phyloP scores from a whole-genome alignment of 35 echinoderm and acorn worm genomes.

The Heliocidaris tuberculata region DNA sequence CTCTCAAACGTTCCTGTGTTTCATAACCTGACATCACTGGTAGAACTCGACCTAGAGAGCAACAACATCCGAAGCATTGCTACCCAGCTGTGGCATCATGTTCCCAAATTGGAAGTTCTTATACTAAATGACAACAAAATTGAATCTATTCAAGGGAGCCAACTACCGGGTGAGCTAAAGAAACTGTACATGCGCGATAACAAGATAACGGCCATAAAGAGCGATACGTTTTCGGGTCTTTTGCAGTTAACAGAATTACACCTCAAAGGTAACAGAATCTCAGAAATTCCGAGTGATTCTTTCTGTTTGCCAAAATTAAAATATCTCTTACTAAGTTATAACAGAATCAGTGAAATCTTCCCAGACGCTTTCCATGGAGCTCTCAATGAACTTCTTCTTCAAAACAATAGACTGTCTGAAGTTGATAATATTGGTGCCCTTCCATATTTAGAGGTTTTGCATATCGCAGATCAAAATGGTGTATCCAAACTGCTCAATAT shows the following conservation, averaged over 20 bases:
- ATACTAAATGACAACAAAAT: background rate
- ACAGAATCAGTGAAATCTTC: background rate
- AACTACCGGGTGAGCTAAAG: background rate
- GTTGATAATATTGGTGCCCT: background rate
- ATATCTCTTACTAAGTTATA: background rate
- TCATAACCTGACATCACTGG: background rate
- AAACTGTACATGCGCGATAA: background rate
- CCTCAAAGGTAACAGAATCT: background rate
- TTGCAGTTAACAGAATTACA: background rate
- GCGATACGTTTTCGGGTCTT: background rate
- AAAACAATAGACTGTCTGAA: background rate
- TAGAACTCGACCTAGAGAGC: background rate
- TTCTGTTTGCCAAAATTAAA: background rate
- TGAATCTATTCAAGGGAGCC: background rate
- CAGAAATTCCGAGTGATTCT: background rate
- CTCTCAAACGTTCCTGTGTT: background rate
- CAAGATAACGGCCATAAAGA: background rate
- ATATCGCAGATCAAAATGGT: background rate
- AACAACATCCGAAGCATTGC: background rate
- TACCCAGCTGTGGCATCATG: background rate
- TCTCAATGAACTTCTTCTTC: background rate
- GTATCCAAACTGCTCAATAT: background rate
- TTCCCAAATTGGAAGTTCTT: background rate
- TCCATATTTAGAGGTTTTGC: background rate
- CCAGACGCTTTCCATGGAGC: background rate